Conservation (phyloP, 2,888 invertebrate species). For the Lycocerus yunnanus region DNA sequence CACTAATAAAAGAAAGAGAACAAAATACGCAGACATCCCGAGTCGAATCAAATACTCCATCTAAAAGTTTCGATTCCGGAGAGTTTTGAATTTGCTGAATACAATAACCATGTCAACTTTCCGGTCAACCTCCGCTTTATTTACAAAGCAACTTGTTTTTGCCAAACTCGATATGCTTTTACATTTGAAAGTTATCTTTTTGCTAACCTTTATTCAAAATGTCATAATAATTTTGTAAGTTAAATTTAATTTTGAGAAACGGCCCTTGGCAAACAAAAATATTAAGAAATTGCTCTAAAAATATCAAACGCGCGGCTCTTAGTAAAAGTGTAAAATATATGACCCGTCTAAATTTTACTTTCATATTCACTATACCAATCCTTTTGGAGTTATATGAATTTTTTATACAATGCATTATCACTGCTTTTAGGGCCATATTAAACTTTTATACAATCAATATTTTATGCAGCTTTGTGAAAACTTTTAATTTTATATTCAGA, state of each 20-base stretch:
- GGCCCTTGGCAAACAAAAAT: neutral
- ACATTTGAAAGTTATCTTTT: neutral
- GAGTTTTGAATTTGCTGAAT: conserved; percentile 12
- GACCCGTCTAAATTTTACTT: conserved; percentile 14
- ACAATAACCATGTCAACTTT: conserved; percentile 24
- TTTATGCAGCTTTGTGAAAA: neutral
- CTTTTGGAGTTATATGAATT: conserved; percentile 10
- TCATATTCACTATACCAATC: conserved; percentile 4
- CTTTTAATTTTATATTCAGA: neutral
- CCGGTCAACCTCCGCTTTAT: conserved; percentile 29
- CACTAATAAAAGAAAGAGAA: conserved; percentile 33
- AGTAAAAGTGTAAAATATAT: neutral
- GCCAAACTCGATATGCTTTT: neutral
- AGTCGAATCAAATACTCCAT: conserved; percentile 22
- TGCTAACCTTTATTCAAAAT: neutral
- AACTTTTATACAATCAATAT: conserved; percentile 5
- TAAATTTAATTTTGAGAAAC: neutral
- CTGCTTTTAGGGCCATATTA: neutral
- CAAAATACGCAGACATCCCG: conserved; percentile 22
- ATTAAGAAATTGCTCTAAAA: neutral
- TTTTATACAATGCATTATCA: conserved; percentile 8
- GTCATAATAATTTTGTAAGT: neutral
- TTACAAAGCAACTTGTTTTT: conserved; percentile 9
- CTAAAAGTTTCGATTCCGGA: conserved; percentile 32
- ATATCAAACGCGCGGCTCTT: neutral